These are phyloP conservation scores for Formica exsecta DNA, from an alignment of 1,140 invertebrate species.

Conservation along the genomic window DNA sequence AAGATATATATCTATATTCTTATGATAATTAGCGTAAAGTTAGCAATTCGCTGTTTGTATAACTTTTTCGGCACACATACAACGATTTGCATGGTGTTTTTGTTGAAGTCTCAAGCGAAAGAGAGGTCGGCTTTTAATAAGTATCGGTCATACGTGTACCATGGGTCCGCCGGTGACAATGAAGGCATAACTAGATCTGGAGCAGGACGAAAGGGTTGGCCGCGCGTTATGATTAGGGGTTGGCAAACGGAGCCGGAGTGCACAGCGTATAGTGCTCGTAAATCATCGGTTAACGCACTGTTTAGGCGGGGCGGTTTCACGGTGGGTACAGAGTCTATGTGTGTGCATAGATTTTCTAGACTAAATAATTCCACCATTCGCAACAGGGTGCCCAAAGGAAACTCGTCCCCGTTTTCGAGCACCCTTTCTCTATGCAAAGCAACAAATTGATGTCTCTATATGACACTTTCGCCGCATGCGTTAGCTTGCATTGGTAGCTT, in stretches of 20 bases:
- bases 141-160: conserved; percentile 48
- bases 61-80: conserved; percentile 11
- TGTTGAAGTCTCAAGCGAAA: conserved; percentile 20
- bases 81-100: conserved; percentile 34
- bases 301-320: conserved; percentile 87
- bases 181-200: conserved; percentile 75
- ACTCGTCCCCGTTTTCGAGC: conserved; percentile 47
- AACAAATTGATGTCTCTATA: conserved; percentile 70
- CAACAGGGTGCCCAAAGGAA: conserved; percentile 71
- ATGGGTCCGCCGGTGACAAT: conserved; percentile 65
- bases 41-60: conserved; percentile 31
- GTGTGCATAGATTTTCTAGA: conserved; percentile 81
- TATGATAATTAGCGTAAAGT: conserved; percentile 38
- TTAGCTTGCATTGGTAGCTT: background rate
- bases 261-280: conserved; percentile 78
- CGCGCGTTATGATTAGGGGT: conserved; percentile 64
- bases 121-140: conserved; percentile 69
- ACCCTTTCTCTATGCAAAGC: conserved; percentile 33
- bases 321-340: conserved; percentile 82
- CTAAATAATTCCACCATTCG: conserved; percentile 86
- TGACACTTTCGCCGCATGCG: background rate
- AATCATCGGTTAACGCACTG: conserved; percentile 86
- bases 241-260: conserved; percentile 55
- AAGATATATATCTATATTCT: conserved; percentile 9
- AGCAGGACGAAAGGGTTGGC: conserved; percentile 72